A percentile compares a stretch with the other conserved stretches of the same genome.
Conservation (phyloP, 2,888 invertebrate species). For the Leptodirus hochenwartii region DNA sequence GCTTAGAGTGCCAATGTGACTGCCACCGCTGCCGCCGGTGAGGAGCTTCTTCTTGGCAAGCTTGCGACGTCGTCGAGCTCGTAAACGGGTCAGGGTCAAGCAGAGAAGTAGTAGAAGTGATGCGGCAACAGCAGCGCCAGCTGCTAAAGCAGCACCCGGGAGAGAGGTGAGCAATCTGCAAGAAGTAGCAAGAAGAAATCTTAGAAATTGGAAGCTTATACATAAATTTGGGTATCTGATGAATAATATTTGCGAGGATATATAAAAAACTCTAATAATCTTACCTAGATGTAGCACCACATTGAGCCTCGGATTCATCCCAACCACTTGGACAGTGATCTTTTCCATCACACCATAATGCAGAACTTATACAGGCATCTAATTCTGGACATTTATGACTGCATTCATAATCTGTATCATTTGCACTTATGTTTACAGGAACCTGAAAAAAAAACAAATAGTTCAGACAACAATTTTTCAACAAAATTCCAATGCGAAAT, state of each 20-base stretch:
- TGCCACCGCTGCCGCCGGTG: no score
- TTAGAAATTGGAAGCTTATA: no score
- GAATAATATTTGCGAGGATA: no score
- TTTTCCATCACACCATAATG: slow-evolving; percentile 58
- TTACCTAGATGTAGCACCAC: slow-evolving; percentile 33
- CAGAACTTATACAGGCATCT: slow-evolving; percentile 57
- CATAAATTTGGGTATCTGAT: no score
- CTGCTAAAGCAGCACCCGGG: slow-evolving; percentile 38
- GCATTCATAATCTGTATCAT: slow-evolving; percentile 37
- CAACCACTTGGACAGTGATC: slow-evolving; percentile 46
- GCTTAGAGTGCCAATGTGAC: no score
- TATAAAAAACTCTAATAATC: no score
- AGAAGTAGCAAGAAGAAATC: no score
- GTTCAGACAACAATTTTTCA: no score
- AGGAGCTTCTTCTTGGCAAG: slow-evolving; percentile 32
- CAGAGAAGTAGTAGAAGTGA: slow-evolving; percentile 38
- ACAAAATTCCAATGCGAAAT: slow-evolving; percentile 20
- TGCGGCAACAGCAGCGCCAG: slow-evolving; percentile 35
- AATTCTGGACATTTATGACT: slow-evolving; percentile 50
- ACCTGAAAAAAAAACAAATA: no score
- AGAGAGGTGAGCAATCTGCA: slow-evolving; percentile 27
- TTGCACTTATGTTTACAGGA: slow-evolving; percentile 30
- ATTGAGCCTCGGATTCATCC: slow-evolving; percentile 53
- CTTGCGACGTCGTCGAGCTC: slow-evolving; percentile 32
- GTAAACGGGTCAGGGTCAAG: slow-evolving; percentile 37